phyloP scores from a whole-genome alignment of 2,888 invertebrate species.

The Cantharis rustica region DNA sequence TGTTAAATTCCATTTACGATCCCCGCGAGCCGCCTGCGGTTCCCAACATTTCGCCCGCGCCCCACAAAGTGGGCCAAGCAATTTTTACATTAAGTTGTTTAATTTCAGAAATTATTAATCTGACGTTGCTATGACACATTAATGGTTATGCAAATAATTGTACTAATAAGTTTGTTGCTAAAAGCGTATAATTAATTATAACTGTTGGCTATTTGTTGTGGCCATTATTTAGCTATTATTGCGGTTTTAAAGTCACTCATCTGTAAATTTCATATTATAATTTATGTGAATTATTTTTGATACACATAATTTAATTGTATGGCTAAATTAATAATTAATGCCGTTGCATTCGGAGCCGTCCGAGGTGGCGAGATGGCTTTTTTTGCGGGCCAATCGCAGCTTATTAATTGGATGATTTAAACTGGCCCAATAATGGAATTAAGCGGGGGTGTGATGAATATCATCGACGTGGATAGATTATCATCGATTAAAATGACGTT shows the following conservation, averaged over 20 bases:
- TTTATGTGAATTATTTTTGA: not conserved
- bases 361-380: not conserved
- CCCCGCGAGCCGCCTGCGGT: not conserved
- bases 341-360: not conserved
- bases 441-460: not conserved
- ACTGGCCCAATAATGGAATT: not conserved
- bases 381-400: not conserved
- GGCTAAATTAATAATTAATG: not conserved
- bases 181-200: slow-evolving; percentile 1
- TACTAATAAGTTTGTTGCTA: slow-evolving; percentile 2
- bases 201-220: slow-evolving; percentile 1
- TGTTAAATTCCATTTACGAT: not conserved
- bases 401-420: not conserved
- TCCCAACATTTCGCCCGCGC: not conserved
- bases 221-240: slow-evolving; percentile 1
- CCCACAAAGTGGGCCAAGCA: too few species aligned
- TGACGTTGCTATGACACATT: not conserved
- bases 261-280: not conserved
- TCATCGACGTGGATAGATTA: not conserved
- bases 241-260: not conserved
- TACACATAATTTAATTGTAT: not conserved
- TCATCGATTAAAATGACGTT: not conserved
- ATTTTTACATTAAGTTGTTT: not conserved
- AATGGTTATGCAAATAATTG: not conserved
- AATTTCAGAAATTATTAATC: not conserved